Evolutionary conservation across 2,797 vertebrate species (phyloP), one percentile per base, ranked within the genome.

Genomic region (Parambassis ranga): DNA sequence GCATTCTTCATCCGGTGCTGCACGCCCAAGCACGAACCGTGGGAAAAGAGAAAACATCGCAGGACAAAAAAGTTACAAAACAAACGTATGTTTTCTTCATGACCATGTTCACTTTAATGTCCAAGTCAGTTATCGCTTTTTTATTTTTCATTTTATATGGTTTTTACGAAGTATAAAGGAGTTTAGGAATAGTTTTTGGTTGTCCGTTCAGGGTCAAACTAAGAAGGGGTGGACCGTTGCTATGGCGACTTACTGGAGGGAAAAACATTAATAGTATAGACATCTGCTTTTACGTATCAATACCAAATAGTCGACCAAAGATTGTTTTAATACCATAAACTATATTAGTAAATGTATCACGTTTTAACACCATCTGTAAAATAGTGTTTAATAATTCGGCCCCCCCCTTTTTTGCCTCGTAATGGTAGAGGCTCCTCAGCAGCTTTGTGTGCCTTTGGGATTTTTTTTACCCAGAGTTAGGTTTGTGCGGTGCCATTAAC

Each of bases 381-480:
- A 0, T 23, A 0, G 2, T 10, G 1, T 6, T 44, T 28, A 28
- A 13, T 0, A 10, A 2, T 11, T 37, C 57, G 68, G 57, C 6
- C 0, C 10, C 24, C 52, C 74, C 64, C 5, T 1, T 3, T 36
- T 18, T 6, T 10, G 0, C 1, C 3, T 3, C 7, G 2, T 44
- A 67, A 71, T 89, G 84, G 82, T 85, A 72, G 38, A 30, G 32
- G 0, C 82, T n/a, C 0, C 0, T 15, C 1, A 18, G 36, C 22
- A 7, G 9, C 10, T 4, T 19, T 3, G 0, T 0, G 0, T 1
- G 1, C 0, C 0, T 1, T n/a, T 0, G 0, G 0, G n/a, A n/a
- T 1, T 7, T 15, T 13, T 2, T 7, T 4, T 1, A 2, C 20
- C 78, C 79, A 1, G 7, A 3, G 3, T 4, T 0, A 0, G 0